Evolutionary conservation across 2,797 vertebrate species (phyloP), one percentile per base, ranked within the genome.

Genomic region (Orientallactaga sibirica): DNA sequence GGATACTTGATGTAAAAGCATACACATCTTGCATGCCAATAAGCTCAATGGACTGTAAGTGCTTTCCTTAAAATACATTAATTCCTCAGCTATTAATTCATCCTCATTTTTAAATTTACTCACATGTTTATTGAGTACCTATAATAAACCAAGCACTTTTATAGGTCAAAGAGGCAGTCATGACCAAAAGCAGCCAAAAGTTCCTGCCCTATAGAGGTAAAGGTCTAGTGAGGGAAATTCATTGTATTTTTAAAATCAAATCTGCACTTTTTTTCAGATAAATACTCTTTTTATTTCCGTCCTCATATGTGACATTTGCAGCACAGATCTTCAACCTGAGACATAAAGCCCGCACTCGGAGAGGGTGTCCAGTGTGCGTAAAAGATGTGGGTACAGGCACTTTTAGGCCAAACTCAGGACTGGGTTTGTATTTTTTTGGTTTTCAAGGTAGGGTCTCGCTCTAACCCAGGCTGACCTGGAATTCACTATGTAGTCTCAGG

Each of bases 11-110:
- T 27, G 37, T 43, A 41, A 94, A 96, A 95, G 64, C 67, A 84
- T 33, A 78, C 0, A 41, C 48, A 82, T 6, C 25, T 33, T 85
- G n/a, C 52, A 66, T 55, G 82, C 19, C 78, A 94, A 94, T 15
- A 76, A 85, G 94, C 75, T 94, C 20, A 52, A 86, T 88, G 14
- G 25, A 86, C 79, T 91, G 22, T 8, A 95, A 84, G 10, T 68
- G 33, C 11, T 89, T 92, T 78, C 66, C 74, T 94, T 94, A 94
- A 95, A 91, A 93, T 75, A n/a, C 22, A 88, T 94, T 29, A 85
- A 91, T 88, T 84, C 84, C 89, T 92, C 70, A 74, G 19, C 87
- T 79, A 93, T 48, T 81, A 82, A 89, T 89, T 89, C 81, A 87
- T 27, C 67, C n/a, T 85, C 33, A 74, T 48, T 85, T 90, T 68